Evolutionary conservation across 2,797 vertebrate genomes (phyloP), one percentile per base, ranked within the genome.

Genomic region (Sebastes matsubarae): DNA sequence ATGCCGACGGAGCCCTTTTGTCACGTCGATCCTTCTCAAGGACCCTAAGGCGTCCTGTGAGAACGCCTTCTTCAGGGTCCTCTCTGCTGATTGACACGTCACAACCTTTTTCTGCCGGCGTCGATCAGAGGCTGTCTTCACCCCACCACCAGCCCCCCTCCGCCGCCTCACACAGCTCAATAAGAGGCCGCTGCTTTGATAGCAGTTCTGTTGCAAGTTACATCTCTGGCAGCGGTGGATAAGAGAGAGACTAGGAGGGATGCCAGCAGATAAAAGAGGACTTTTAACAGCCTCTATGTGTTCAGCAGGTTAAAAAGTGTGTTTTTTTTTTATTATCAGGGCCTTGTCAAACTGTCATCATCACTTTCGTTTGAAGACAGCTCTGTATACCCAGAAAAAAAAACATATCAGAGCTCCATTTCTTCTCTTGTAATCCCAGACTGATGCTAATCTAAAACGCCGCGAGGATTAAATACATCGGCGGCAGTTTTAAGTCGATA

Each of bases 211-310:
- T 90, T 79, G 86, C 82, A 86, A 87, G 80, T 91, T 88, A 87
- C 88, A 89, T 92, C 85, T 91, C 87, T 87, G 88, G 86, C 84
- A 89, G 82, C 73, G 14, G 54, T 50, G 88, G 90, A 93, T 91
- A 89, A 92, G 85, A 89, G 86, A 78, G 75, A 63, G 83, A 91
- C 82, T 73, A 87, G 70, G 75, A 90, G 88, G 90, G 84, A 90
- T 89, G 90, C 86, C 88, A 81, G 82, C 84, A 91, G 91, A 94
- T 94, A 90, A 94, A 94, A 92, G 80, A 89, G 52, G 75, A 90
- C 93, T 92, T 93, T 85, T 88, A 93, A 89, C 88, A 91, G 86
- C 86, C 69, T 77, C 78, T 77, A 36, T 87, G 87, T 92, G 89
- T 93, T 89, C 63, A 78, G 87, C 85, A 87, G 87, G 90, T 90